Base-by-base conservation (phyloP, 2,797 vertebrate species). In the Lophotriccus pileatus region DNA sequence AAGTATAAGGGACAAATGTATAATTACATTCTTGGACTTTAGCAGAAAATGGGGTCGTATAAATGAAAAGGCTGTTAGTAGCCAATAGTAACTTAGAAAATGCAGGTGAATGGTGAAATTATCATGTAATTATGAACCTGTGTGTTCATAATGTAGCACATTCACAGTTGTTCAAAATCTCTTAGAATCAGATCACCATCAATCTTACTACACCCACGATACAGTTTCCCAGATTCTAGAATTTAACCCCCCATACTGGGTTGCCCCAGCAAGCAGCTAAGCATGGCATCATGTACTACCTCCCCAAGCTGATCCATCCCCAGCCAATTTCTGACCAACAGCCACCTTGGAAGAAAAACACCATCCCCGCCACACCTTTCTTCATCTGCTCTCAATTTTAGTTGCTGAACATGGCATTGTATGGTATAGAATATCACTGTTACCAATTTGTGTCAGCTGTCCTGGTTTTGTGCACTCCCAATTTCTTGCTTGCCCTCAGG, bases 321-420 rank as follows among this genome's bases (percentile, higher is more conserved):
- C 59, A 67, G 8, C 3, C 16, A 43, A 13, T 12, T 14, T 73
- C 37, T 58, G 43, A 62, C 25, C 19, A 62, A 3, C 25, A 79
- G 10, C 13, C 43, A 24, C 14, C 25, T 19, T 70, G 60, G 56
- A 66, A 60, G 11, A 27, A 14, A 64, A 62, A 59, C 10, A n/a
- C 4, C 4, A 6, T 52, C 2, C 3, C 4, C 12, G 10, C 11
- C 8, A 36, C 11, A 16, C 14, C 1, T 75, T 79, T 52, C 30
- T 37, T 77, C 7, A 41, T 46, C 7, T 81, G 5, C 3, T 5
- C 21, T 63, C 30, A 44, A 23, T 63, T 80, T 68, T 63, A 49
- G 19, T n/a, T 80, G 34, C 11, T 46, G 17, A 63, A 8, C 12
- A 3, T 59, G 17, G 13, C 21, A 27, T 8, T 49, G 1, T 23